A percentile compares a stretch with the other conserved stretches of the same genome.
phyloP scores from a whole-genome alignment of 1,140 invertebrate genomes.

The Drosophila sproati region DNA sequence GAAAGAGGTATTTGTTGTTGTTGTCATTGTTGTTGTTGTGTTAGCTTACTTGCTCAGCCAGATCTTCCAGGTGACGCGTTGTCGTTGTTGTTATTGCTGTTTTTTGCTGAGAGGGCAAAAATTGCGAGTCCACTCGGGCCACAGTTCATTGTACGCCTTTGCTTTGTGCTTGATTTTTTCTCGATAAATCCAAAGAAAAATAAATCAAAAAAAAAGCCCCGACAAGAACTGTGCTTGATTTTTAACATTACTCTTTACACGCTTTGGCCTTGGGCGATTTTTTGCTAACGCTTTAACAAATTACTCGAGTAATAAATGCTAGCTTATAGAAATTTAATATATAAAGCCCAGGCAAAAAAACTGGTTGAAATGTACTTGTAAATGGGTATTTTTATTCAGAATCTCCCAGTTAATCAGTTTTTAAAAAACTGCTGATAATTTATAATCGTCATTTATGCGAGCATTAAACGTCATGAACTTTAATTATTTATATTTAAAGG shows the following conservation, averaged over 20 bases:
- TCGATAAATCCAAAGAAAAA: neutral
- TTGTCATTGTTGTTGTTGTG: constrained; percentile 15
- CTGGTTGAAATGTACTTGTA: too few species aligned
- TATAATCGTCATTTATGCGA: too few species aligned
- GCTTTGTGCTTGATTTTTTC: constrained; percentile 30
- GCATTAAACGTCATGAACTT: too few species aligned
- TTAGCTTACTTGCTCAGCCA: constrained; percentile 18
- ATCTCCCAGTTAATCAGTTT: too few species aligned
- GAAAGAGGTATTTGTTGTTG: constrained; percentile 28
- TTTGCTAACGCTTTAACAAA: neutral
- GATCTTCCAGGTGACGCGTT: constrained; percentile 47
- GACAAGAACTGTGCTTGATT: constrained; percentile 4
- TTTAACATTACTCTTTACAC: constrained; percentile 2
- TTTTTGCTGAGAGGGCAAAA: constrained; percentile 34
- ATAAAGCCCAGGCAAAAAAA: too few species aligned
- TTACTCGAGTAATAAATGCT: neutral
- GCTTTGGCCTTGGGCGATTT: constrained; percentile 20
- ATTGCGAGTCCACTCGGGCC: constrained; percentile 27
- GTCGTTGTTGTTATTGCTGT: constrained; percentile 16
- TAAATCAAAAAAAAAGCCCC: neutral
- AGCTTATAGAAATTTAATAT: neutral
- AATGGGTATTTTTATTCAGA: too few species aligned
- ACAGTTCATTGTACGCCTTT: constrained; percentile 48
- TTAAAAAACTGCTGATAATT: too few species aligned
- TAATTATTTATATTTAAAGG: too few species aligned